Base-by-base conservation (phyloP, 2,113 vertebrate species). In the Chascanopsetta lugubris region DNA sequence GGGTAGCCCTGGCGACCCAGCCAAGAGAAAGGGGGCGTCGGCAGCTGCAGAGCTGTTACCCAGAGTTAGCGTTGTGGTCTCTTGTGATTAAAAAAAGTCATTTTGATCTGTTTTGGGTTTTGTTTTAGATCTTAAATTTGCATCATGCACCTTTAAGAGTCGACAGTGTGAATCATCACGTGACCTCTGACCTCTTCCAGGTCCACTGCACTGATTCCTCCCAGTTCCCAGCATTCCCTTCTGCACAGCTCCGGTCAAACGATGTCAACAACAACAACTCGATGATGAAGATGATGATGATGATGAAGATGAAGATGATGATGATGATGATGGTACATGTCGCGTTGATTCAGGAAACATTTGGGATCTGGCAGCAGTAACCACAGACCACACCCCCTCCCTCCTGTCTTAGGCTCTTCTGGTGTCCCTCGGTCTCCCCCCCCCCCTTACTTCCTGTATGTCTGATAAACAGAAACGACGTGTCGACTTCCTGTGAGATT, bases 141-240 rank as follows among this genome's bases (percentile, higher is more conserved):
- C n/a, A n/a, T n/a, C n/a, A n/a, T n/a, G n/a, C n/a, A n/a, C n/a
- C n/a, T n/a, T n/a, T n/a, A n/a, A n/a, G n/a, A n/a, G n/a, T n/a
- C n/a, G n/a, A 36, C 34, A 36, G 2, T 36, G 9, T 8, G 11
- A 36, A 36, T 30, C 8, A 5, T 5, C 29, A 30, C 8, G 36
- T 6, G 15, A 18, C 6, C 38, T 42, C 17, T 42, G 8, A 42
- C 2, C 10, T 79, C 32, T 47, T 73, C 17, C 71, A 87, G 91
- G 85, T 90, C 88, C 74, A 84, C 88, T 88, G 88, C 92, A 90
- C 90, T 90, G 88, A 90, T 80, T 88, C 89, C 87, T 91, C 77
- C 86, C 71, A 79, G 85, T 87, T 92, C 89, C 91, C 91, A 88
- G 88, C 87, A 91, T 92, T 91, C 90, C 90, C 89, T 87, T 86